Evolutionary conservation across 2,888 invertebrate genomes (phyloP).

Genomic region (Tuta absoluta): DNA sequence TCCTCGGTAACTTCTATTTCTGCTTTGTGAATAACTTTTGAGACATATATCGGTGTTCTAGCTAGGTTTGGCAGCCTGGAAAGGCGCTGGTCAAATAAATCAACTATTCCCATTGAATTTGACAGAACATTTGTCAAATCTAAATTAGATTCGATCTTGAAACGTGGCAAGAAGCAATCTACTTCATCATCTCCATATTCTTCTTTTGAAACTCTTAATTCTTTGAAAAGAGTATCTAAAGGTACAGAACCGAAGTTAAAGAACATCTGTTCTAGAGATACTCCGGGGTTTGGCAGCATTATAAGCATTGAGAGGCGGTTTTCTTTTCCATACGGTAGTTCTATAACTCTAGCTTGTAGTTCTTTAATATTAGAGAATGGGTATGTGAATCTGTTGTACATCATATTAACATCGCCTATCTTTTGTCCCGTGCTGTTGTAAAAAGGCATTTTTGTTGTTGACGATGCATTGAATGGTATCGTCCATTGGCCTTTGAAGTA

Average conservation of each 20-base stretch:
- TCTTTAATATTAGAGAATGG: conserved; percentile 80
- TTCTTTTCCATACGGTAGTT: conserved; percentile 84
- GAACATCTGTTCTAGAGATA: conserved; percentile 77
- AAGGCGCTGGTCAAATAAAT: conserved; percentile 78
- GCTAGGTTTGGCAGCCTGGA: conserved; percentile 72
- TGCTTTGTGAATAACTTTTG: conserved; percentile 85
- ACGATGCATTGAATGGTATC: conserved; percentile 81
- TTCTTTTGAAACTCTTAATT: conserved; percentile 69
- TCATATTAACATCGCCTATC: conserved; percentile 86
- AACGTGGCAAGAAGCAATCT: conserved; percentile 84
- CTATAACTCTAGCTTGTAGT: conserved; percentile 83
- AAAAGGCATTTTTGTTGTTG: conserved; percentile 79
- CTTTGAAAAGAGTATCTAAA: conserved; percentile 73
- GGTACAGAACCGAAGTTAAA: conserved; percentile 70
- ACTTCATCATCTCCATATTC: conserved; percentile 83
- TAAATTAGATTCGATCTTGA: conserved; percentile 81
- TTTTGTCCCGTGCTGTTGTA: conserved; percentile 76
- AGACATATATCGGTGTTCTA: conserved; percentile 75
- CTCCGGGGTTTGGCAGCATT: conserved; percentile 82
- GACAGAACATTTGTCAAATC: conserved; percentile 77
- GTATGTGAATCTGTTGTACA: conserved; percentile 83
- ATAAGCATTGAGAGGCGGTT: conserved; percentile 83
- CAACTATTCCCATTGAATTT: conserved; percentile 66
- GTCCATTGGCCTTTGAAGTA: conserved; percentile 88
- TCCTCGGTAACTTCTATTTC: conserved; percentile 88